Evolutionary conservation across 2,797 vertebrate genomes (phyloP).

Genomic region (Hoplostethus atlanticus): DNA sequence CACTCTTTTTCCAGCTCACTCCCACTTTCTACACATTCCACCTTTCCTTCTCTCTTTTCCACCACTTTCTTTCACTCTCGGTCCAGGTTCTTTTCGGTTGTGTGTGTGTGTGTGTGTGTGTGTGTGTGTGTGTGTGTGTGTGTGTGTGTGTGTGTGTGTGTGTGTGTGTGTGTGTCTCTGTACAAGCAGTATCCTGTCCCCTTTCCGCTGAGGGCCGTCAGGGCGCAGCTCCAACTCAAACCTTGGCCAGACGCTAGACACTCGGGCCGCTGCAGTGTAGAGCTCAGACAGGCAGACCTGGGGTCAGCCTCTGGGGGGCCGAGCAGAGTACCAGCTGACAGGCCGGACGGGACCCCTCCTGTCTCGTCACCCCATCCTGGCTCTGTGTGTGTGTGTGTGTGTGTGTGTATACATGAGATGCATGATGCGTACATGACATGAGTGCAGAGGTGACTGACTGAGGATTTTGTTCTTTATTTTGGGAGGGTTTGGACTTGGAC

Average conservation of each 20-base stretch:
- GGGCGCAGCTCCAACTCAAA: constrained; percentile 71
- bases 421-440: background rate
- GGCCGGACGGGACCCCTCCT: constrained; percentile 17
- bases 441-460: constrained; percentile 17
- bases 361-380: constrained; percentile 40
- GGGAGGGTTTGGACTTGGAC: background rate
- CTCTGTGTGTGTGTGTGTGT: constrained; percentile 13
- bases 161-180: constrained; percentile 26
- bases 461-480: background rate
- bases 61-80: background rate
- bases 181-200: constrained; percentile 54
- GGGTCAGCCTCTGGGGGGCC: too few relatives aligned
- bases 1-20: constrained; percentile 14
- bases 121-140: constrained; percentile 24
- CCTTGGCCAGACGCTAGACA: constrained; percentile 68
- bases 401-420: background rate
- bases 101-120: constrained; percentile 7
- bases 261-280: constrained; percentile 30
- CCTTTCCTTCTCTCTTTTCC: constrained; percentile 33
- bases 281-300: constrained; percentile 34
- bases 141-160: constrained; percentile 14
- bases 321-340: background rate
- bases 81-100: background rate
- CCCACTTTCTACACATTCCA: constrained; percentile 55
- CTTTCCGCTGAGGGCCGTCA: constrained; percentile 58